These are phyloP conservation scores for Merops nubicus DNA, from an alignment of 2,113 vertebrate genomes.

Conservation along the genomic window DNA sequence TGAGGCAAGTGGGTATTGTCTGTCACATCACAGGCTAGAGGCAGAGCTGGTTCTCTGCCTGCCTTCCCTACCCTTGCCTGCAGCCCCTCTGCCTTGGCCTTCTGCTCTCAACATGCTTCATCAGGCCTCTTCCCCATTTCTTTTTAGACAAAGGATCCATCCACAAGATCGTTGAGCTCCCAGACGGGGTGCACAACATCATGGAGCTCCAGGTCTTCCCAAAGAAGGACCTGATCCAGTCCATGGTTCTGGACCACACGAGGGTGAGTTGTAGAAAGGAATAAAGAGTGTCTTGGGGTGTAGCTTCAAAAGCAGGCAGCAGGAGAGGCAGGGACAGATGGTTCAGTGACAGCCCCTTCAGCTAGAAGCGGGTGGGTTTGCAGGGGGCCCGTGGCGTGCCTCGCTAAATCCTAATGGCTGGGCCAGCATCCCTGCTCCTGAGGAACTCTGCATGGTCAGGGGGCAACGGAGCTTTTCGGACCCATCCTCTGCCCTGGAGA, in stretches of 20 bases:
- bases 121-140: not conserved
- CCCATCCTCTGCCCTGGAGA: not conserved
- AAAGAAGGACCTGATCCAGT: slow-evolving; percentile 33
- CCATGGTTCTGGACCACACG: slow-evolving; percentile 70
- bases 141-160: slow-evolving; percentile 76
- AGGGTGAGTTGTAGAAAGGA: slow-evolving; percentile 31
- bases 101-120: not conserved
- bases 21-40: not conserved
- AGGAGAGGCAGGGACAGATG: not conserved
- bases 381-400: not conserved
- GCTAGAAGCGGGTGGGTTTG: not conserved
- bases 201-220: slow-evolving; percentile 78
- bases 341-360: not conserved
- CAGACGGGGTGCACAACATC: slow-evolving; percentile 42
- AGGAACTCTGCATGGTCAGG: not conserved
- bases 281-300: not conserved
- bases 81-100: not conserved
- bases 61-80: not conserved
- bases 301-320: not conserved
- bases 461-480: not conserved
- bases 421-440: not conserved
- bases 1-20: too few species aligned
- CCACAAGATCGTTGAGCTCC: slow-evolving; percentile 75
- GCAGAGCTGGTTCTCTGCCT: not conserved
- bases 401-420: not conserved